A percentile compares a stretch with the other conserved stretches of the same genome.
These are phyloP conservation scores for Axis porcinus DNA, from an alignment of 2,113 vertebrate species.

Conservation along the genomic window DNA sequence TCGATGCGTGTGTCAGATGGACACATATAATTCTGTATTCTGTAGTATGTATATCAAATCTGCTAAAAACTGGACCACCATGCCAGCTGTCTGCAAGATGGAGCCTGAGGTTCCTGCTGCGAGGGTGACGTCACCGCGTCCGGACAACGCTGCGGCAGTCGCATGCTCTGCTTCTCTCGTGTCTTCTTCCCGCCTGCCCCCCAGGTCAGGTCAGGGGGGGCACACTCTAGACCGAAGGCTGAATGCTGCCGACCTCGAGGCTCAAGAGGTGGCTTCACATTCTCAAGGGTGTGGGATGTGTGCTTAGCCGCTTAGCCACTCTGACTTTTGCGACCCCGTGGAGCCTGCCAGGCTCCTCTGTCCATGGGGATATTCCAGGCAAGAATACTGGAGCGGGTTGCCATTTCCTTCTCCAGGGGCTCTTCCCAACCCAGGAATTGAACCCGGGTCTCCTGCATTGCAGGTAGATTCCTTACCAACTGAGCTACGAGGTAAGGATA, in stretches of 20 bases:
- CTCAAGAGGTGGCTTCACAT: background rate
- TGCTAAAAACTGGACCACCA: background rate
- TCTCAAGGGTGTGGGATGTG: background rate
- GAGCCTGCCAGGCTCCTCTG: background rate
- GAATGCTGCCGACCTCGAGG: background rate
- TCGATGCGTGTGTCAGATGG: background rate
- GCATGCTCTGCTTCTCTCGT: background rate
- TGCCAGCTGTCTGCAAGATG: accelerated
- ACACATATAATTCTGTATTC: background rate
- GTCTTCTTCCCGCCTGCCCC: background rate
- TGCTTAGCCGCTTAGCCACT: background rate
- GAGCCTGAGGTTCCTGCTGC: background rate
- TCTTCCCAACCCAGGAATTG: background rate
- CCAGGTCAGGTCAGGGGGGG: background rate
- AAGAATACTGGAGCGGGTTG: background rate
- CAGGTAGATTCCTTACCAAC: background rate
- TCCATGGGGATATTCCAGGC: background rate
- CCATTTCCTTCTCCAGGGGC: background rate
- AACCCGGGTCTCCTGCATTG: background rate
- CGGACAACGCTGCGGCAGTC: background rate
- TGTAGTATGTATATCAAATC: background rate
- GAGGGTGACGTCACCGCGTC: accelerated
- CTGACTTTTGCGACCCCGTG: background rate
- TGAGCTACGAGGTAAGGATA: background rate
- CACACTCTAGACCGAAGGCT: background rate